phyloP scores from a whole-genome alignment of 2,888 invertebrate genomes.

The Phengaris arion region DNA sequence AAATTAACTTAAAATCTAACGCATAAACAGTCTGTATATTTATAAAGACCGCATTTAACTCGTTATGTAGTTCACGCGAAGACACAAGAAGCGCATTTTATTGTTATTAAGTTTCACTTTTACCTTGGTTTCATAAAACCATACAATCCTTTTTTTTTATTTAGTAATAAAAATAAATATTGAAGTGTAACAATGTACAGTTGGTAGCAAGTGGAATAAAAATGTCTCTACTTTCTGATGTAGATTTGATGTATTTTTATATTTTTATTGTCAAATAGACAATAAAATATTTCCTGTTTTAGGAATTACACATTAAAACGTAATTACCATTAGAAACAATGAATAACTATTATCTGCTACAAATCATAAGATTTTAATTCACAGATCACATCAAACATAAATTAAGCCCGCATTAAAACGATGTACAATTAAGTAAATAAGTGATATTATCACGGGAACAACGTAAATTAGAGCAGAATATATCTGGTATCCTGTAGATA shows the following conservation, averaged over 20 bases:
- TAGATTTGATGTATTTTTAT: background rate
- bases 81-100: too few relatives aligned
- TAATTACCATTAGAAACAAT: background rate
- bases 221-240: background rate
- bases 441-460: constrained; percentile 14
- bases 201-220: background rate
- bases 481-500: constrained; percentile 44
- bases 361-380: background rate
- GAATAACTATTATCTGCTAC: background rate
- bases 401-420: constrained; percentile 15
- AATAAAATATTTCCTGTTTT: background rate
- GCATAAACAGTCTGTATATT: too few relatives aligned
- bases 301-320: background rate
- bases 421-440: constrained; percentile 20
- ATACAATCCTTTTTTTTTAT: too few relatives aligned
- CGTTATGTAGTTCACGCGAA: too few relatives aligned
- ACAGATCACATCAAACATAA: background rate
- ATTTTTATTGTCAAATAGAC: background rate
- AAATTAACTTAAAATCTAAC: too few relatives aligned
- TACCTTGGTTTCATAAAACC: too few relatives aligned
- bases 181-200: background rate
- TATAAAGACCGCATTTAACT: too few relatives aligned
- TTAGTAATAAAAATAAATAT: too few relatives aligned
- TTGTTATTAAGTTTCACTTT: too few relatives aligned
- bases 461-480: constrained; percentile 31